Evolutionary conservation across 2,797 vertebrate genomes (phyloP).

Genomic region (Typhlichthys eigenmanni): DNA sequence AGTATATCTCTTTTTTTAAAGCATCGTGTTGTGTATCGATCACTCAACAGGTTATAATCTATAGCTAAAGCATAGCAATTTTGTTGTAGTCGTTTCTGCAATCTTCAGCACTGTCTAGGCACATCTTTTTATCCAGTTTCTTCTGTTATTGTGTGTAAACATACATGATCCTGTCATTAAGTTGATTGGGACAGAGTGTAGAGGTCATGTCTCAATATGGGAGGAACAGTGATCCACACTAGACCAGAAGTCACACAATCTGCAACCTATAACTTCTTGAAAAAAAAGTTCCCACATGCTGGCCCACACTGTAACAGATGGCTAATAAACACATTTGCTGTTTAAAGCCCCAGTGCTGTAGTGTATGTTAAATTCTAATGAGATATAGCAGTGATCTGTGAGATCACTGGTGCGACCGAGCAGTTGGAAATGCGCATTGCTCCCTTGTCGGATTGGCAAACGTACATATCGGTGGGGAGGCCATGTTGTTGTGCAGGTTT

Average conservation of each 20-base stretch:
- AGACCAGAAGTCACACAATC: conserved; percentile 57
- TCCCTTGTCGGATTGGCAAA: conserved; percentile 46
- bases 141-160: conserved; percentile 16
- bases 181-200: conserved; percentile 36
- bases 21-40: neutral
- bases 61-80: neutral
- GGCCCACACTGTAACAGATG: conserved; percentile 63
- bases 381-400: conserved; percentile 62
- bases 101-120: conserved; percentile 14
- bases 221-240: conserved; percentile 9
- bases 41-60: neutral
- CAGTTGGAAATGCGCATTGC: conserved; percentile 57
- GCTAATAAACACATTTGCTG: conserved; percentile 74
- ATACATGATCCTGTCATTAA: conserved; percentile 15
- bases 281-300: conserved; percentile 37
- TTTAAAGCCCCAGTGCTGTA: conserved; percentile 55
- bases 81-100: conserved; percentile 4
- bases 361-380: conserved; percentile 73
- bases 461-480: conserved; percentile 52
- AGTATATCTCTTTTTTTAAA: conserved; percentile 6
- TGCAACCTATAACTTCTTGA: conserved; percentile 62
- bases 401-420: conserved; percentile 61
- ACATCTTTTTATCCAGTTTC: conserved; percentile 7
- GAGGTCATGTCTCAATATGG: conserved; percentile 55
- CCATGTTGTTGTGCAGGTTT: conserved; percentile 44